These are phyloP conservation scores for Meteorus cinctellus DNA, from an alignment of 2,888 invertebrate species.

Conservation along the genomic window DNA sequence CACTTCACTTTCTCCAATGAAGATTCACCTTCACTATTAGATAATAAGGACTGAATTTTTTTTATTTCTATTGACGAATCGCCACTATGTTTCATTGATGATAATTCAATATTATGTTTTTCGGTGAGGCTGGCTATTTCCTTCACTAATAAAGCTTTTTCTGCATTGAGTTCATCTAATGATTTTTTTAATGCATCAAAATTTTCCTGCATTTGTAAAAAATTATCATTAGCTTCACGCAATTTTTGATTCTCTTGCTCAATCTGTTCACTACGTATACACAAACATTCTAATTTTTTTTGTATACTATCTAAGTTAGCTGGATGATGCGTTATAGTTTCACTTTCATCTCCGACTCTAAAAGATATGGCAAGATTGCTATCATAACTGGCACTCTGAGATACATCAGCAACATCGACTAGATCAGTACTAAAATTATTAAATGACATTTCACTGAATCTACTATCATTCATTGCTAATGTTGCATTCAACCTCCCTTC, in stretches of 20 bases:
- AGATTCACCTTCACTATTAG: slow-evolving; percentile 77
- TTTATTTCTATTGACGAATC: slow-evolving; percentile 71
- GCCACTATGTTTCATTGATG: slow-evolving; percentile 50
- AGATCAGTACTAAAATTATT: slow-evolving; percentile 44
- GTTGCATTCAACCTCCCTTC: slow-evolving; percentile 65
- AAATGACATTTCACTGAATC: slow-evolving; percentile 39
- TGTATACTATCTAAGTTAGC: slow-evolving; percentile 57
- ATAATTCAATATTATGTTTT: slow-evolving; percentile 58
- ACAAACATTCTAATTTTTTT: slow-evolving; percentile 55
- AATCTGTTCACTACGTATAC: slow-evolving; percentile 49
- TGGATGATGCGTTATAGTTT: slow-evolving; percentile 53
- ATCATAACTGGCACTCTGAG: slow-evolving; percentile 5
- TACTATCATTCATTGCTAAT: slow-evolving; percentile 47
- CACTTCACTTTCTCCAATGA: slow-evolving; percentile 75
- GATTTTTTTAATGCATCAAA: slow-evolving; percentile 53
- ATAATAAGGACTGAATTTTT: slow-evolving; percentile 75
- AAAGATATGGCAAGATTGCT: slow-evolving; percentile 42
- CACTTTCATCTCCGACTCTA: slow-evolving; percentile 49
- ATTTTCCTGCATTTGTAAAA: slow-evolving; percentile 50
- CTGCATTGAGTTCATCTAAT: slow-evolving; percentile 55
- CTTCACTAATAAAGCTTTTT: slow-evolving; percentile 56
- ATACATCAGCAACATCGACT: slow-evolving; percentile 7
- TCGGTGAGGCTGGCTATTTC: slow-evolving; percentile 56
- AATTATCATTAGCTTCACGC: slow-evolving; percentile 52
- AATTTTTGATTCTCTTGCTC: slow-evolving; percentile 56